phyloP scores from a whole-genome alignment of 2,113 vertebrate genomes.

The Nothoprocta perdicaria region DNA sequence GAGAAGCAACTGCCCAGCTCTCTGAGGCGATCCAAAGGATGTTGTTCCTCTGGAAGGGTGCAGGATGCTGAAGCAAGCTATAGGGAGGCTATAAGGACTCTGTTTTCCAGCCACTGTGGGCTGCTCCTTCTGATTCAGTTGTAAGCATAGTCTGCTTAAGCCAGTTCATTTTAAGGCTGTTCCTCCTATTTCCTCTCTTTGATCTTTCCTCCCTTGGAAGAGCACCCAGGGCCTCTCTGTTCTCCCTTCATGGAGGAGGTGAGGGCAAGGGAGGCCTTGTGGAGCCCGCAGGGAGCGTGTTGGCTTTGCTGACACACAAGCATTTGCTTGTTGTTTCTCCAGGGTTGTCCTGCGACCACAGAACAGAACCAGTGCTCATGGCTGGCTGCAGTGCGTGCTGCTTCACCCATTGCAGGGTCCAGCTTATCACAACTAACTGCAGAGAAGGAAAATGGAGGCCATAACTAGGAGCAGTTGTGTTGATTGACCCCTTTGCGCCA shows the following conservation, averaged over 20 bases:
- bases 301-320: background rate
- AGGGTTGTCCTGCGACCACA: background rate
- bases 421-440: background rate
- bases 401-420: background rate
- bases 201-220: background rate
- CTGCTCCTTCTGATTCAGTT: background rate
- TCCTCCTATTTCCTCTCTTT: background rate
- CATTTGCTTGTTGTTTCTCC: background rate
- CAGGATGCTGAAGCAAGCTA: rapidly evolving
- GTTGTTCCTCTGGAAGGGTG: background rate
- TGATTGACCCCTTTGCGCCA: background rate
- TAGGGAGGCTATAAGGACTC: background rate
- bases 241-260: background rate
- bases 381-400: background rate
- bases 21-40: background rate
- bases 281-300: background rate
- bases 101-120: background rate
- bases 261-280: rapidly evolving
- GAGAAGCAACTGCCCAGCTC: background rate
- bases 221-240: background rate
- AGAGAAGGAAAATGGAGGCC: background rate
- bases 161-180: background rate
- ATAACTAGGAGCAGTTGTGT: background rate
- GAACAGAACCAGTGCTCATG: background rate
- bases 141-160: background rate